Evolutionary conservation across 2,113 vertebrate species (phyloP), one percentile per base, ranked within the genome.

Genomic region (Cololabis saira): DNA sequence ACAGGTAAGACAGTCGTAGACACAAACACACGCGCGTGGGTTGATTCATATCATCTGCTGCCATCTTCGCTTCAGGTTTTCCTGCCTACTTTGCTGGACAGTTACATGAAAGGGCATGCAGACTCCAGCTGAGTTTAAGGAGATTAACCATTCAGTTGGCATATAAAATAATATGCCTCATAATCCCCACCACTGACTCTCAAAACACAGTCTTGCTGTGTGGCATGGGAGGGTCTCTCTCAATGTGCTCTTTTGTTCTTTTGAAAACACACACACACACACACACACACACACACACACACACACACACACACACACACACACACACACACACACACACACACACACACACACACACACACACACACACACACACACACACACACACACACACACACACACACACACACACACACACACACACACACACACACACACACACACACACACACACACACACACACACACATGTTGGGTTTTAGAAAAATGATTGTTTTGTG

Each of bases 61-160:
- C 48, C 21, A 50, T 65, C 44, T 71, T 12, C 54, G 24, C 53
- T 61, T 51, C 19, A 27, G 14, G 6, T 24, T 53, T 41, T 69
- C 15, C 33, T 21, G 64, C 21, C 61, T 71, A 54, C 50, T 9
- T 70, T 24, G 33, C 17, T 54, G 74, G 47, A 60, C 69, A 74
- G 50, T 21, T 62, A 67, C 80, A 50, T 45, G 73, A 71, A 67
- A 24, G 67, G 74, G 66, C 42, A 51, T 68, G 76, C 68, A 78
- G 78, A 68, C 79, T 82, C 45, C 64, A 81, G 54, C 54, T 3
- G 67, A 37, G 75, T 4, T 80, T 81, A 79, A 82, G 51, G 67
- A 84, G 90, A 88, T 89, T 79, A 88, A 83, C 51, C 57, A 80
- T 82, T 83, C 77, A 80, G 48, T 61, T 73, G 76, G 47, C 7